Base-by-base conservation (phyloP, 2,888 invertebrate species). In the Desoria tigrina region DNA sequence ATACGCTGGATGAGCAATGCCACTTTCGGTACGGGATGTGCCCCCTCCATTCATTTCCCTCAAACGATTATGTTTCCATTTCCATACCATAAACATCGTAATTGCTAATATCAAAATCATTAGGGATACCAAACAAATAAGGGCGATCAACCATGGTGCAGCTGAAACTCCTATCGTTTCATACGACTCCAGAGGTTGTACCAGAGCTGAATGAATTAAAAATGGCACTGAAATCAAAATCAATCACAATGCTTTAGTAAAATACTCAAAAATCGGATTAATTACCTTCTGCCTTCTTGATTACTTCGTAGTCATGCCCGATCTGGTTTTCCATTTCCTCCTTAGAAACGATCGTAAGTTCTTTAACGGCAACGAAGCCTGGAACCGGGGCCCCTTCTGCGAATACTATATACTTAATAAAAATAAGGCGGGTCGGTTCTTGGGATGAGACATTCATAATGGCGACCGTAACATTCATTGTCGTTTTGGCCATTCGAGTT, bases 221-320 rank as follows among this genome's bases (percentile, higher is more conserved):
- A 45, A 45, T 18, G 21, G 27, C 26, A 21, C 18, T 26, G 18
- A 28, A 32, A 54, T 27, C 14, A 54, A 7, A 24, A 4, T 28
- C 4, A 32, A 54, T 16, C 32, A 55, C 39, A 39, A 23, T 56
- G 24, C n/a, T n/a, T n/a, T n/a, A n/a, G n/a, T n/a, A n/a, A n/a
- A n/a, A n/a, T n/a, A n/a, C n/a, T n/a, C n/a, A n/a, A n/a, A n/a
- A n/a, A n/a, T n/a, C n/a, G n/a, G n/a, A 56, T 55, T 11, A 53
- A 27, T 42, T 42, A 74, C 76, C 74, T 74, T 76, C 72, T 42
- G 76, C 76, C 64, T 76, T 74, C 24, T 69, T 67, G 54, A 75
- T 72, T 56, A 76, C 71, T 68, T 74, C 72, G 51, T 76, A 72
- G 4, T n/a, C n/a, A n/a, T n/a, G n/a, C 4, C 73, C 74, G 11